These are phyloP conservation scores for Drosophila kanekoi DNA, from an alignment of 2,888 invertebrate genomes.

Conservation along the genomic window DNA sequence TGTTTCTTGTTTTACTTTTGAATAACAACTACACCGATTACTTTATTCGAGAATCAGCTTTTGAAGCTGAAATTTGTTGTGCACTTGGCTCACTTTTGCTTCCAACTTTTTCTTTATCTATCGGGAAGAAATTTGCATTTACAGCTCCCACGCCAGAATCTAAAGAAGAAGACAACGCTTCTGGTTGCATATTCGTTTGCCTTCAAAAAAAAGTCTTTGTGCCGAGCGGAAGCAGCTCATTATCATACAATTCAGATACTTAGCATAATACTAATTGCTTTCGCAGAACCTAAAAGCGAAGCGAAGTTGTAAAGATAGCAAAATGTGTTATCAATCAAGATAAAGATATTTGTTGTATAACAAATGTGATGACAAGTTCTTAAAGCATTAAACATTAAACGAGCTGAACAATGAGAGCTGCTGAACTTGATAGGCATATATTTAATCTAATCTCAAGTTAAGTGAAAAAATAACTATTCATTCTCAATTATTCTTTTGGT, in stretches of 20 bases:
- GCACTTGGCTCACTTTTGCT: conserved; percentile 27
- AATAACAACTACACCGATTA: conserved; percentile 44
- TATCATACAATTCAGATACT: conserved; percentile 59
- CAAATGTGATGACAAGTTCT: conserved; percentile 8
- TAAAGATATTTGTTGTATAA: neutral
- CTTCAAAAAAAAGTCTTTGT: neutral
- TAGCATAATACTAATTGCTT: conserved; percentile 53
- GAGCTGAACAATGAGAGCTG: neutral
- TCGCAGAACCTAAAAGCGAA: conserved; percentile 16
- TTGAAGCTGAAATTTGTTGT: conserved; percentile 14
- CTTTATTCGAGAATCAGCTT: conserved; percentile 56
- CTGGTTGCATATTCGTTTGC: neutral
- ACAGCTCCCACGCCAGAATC: conserved; percentile 49
- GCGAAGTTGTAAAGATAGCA: conserved; percentile 2
- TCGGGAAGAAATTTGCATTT: conserved; percentile 60
- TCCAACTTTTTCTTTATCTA: conserved; percentile 37
- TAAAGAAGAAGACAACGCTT: neutral
- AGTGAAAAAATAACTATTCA: neutral
- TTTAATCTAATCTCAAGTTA: conserved; percentile 58
- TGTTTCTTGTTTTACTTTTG: conserved; percentile 42
- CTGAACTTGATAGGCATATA: neutral
- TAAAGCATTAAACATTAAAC: neutral
- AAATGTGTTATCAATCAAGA: conserved; percentile 43
- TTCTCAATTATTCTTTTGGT: neutral
- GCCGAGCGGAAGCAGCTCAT: conserved; percentile 59